Evolutionary conservation across 2,797 vertebrate genomes (phyloP), one percentile per base, ranked within the genome.

Genomic region (Myioborus miniatus): DNA sequence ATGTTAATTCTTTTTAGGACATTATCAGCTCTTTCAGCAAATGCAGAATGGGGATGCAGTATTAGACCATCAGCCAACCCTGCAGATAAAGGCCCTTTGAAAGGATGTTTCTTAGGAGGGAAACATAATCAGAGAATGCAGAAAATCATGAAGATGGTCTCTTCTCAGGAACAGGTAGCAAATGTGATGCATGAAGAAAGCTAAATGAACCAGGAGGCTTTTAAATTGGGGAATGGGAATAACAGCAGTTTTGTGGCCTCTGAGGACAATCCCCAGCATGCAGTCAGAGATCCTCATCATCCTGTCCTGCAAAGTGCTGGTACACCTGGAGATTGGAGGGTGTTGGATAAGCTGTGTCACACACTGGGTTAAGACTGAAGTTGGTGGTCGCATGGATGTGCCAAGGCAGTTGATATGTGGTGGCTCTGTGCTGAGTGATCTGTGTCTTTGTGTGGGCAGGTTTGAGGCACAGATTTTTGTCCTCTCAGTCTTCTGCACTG

Each of bases 81-180:
- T 80, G 78, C 44, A 93, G 85, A 97, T 92, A 95, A 91, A 96
- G 92, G 60, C 26, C 22, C 85, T 96, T 95, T 95, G 72, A 96
- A 89, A 88, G 30, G 53, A 41, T 46, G 29, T 49, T 96, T 96
- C 72, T 94, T 91, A 85, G 75, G 78, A 77, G 50, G 49, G 96
- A 94, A 96, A 96, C 76, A 56, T 72, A 89, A 97, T 96, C 96
- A 76, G 68, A 49, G 81, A 52, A 82, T 23, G 41, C 64, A 90
- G 65, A 90, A 82, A 87, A 95, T 92, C 0, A 1, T 34, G 47
- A 90, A 72, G 87, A 84, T 17, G 11, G 5, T 75, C 44, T 90
- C 67, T 92, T 92, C 81, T 83, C 84, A 55, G 75, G 43, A 77
- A 12, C 8, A 10, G 27, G 60, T 39, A 90, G 62, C 41, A 60